Evolutionary conservation across 1,140 invertebrate genomes (phyloP).

Genomic region (Caligus rogercresseyi): DNA sequence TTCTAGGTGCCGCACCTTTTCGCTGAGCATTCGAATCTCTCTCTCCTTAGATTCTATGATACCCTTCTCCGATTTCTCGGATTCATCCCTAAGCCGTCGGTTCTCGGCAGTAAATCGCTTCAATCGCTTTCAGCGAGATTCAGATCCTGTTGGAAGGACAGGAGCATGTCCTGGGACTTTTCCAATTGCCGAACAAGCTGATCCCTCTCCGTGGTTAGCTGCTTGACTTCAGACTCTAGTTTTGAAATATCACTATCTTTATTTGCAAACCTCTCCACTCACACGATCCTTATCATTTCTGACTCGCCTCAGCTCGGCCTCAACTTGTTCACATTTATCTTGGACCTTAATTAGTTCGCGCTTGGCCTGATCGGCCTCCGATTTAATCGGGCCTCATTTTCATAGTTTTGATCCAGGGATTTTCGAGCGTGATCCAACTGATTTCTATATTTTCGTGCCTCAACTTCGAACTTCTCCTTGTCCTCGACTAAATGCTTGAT

Average conservation of each 20-base stretch:
- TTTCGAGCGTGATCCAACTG: slow-evolving; percentile 18
- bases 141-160: slow-evolving; percentile 75
- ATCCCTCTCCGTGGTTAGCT: slow-evolving; percentile 61
- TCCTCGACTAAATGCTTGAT: slow-evolving; percentile 43
- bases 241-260: slow-evolving; percentile 33
- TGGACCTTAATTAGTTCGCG: slow-evolving; percentile 9
- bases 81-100: slow-evolving; percentile 48
- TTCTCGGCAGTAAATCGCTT: slow-evolving; percentile 61
- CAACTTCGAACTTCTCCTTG: slow-evolving; percentile 44
- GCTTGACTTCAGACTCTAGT: slow-evolving; percentile 60
- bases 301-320: slow-evolving; percentile 24
- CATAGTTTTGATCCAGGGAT: slow-evolving; percentile 12
- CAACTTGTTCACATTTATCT: slow-evolving; percentile 23
- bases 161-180: slow-evolving; percentile 75
- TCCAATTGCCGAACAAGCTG: slow-evolving; percentile 70
- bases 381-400: slow-evolving; percentile 12
- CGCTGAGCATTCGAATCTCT: slow-evolving; percentile 50
- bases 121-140: slow-evolving; percentile 55
- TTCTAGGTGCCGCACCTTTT: slow-evolving; percentile 42
- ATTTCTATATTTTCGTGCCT: slow-evolving; percentile 28
- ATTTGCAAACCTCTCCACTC: slow-evolving; percentile 22
- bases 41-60: slow-evolving; percentile 46
- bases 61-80: slow-evolving; percentile 47
- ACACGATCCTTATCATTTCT: slow-evolving; percentile 24
- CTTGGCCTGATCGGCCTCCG: slow-evolving; percentile 15